Evolutionary conservation across 2,113 vertebrate genomes (phyloP).

Genomic region (Stictonetta naevosa): DNA sequence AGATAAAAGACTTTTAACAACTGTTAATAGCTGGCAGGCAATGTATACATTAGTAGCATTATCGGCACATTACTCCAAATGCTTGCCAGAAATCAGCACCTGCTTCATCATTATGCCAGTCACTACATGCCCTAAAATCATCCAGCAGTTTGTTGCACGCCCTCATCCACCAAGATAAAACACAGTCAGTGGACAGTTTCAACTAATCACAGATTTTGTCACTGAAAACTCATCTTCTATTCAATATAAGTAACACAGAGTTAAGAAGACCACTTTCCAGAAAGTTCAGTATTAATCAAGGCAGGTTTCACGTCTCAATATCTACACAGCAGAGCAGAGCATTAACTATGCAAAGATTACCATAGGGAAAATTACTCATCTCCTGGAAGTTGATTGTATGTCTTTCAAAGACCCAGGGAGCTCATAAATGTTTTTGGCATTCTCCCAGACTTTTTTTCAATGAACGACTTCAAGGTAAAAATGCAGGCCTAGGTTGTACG

Average conservation of each 20-base stretch:
- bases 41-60: background rate
- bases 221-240: background rate
- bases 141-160: background rate
- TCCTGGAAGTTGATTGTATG: background rate
- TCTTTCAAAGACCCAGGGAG: constrained; percentile 3
- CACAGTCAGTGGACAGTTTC: background rate
- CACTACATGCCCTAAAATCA: background rate
- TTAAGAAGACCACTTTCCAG: background rate
- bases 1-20: background rate
- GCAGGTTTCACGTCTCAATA: background rate
- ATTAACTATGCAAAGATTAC: background rate
- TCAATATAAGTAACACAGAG: background rate
- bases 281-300: background rate
- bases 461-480: constrained; percentile 1
- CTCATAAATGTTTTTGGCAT: background rate
- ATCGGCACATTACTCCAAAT: background rate
- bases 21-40: background rate
- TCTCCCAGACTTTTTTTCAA: background rate
- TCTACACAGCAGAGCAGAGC: background rate
- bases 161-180: background rate
- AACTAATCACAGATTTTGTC: background rate
- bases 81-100: background rate
- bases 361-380: background rate
- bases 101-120: background rate
- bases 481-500: background rate